phyloP scores from a whole-genome alignment of 2,113 vertebrate genomes.

The Osmerus eperlanus region DNA sequence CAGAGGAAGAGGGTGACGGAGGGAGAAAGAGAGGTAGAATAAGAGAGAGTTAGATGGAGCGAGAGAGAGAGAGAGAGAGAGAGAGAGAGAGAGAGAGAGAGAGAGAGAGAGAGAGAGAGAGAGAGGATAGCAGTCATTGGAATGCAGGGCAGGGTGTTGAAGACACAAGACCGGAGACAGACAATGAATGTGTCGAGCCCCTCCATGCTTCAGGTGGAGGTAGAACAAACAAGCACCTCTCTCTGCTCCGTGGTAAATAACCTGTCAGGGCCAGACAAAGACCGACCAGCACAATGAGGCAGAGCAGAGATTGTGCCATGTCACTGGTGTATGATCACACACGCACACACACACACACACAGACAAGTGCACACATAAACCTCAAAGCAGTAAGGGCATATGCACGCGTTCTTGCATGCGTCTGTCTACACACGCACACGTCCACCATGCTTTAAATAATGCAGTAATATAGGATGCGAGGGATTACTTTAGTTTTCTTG shows the following conservation, averaged over 20 bases:
- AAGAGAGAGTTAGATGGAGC: not conserved
- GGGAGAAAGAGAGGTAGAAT: not conserved
- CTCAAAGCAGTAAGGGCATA: not conserved
- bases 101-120: not conserved
- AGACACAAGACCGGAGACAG: slow-evolving; percentile 44
- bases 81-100: not conserved
- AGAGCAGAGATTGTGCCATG: slow-evolving; percentile 27
- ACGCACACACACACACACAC: not conserved
- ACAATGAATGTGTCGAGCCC: slow-evolving; percentile 63
- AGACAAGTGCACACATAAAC: slow-evolving; percentile 2
- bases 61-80: not conserved
- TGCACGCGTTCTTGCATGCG: no score
- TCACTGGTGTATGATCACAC: slow-evolving; percentile 23
- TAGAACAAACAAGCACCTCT: slow-evolving; percentile 29
- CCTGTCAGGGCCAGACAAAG: slow-evolving; percentile 34
- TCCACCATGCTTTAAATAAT: not conserved
- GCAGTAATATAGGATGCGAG: not conserved
- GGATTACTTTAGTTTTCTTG: slow-evolving; percentile 3
- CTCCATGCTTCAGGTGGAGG: slow-evolving; percentile 50
- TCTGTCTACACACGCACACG: no score
- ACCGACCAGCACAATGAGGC: slow-evolving; percentile 35
- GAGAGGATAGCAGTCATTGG: slow-evolving; percentile 55
- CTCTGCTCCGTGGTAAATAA: slow-evolving; percentile 49
- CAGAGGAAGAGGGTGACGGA: not conserved
- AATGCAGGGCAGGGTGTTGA: slow-evolving; percentile 63